Evolutionary conservation across 2,113 vertebrate species (phyloP), one percentile per base, ranked within the genome.

Genomic region (Salvator merianae): DNA sequence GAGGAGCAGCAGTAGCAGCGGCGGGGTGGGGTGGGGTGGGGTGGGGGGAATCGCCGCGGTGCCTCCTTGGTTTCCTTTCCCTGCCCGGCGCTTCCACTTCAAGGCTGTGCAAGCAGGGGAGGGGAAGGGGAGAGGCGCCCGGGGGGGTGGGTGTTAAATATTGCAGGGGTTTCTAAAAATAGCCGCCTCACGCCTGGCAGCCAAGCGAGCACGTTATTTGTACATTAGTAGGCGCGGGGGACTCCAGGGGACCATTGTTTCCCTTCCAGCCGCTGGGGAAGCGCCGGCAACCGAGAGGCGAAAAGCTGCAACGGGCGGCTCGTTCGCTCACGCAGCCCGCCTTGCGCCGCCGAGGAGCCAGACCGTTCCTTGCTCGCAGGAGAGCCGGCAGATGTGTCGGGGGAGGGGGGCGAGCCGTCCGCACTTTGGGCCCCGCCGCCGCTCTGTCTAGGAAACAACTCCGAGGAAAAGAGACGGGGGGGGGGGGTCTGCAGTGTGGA

Each of bases 131-230:
- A 36, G 43, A 5, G 26, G 65, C 65, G 28, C 26, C 28, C 10
- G 65, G 66, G 10, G n/a, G n/a, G 68, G 32, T 14, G 68, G 55
- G 14, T 4, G 55, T 59, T 59, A 18, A 59, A 34, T 69, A 12
- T 36, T 9, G 82, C 74, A 4, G 53, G 83, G 43, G 9, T 34
- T 82, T 34, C 87, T 88, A 87, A 80, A 88, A 90, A 88, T 88
- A 90, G 89, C 69, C 70, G 28, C 70, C 82, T 80, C 28, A 76
- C 70, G 89, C 89, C 87, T 77, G 87, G 87, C 75, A 66, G 82
- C 40, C 68, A 85, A 84, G 81, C 79, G 59, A 59, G 82, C 84
- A 38, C 82, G 26, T 87, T 62, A 80, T 82, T 71, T 26, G n/a
- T 63, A 79, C 79, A 53, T 78, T 68, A 83, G 83, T 62, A 36